A percentile compares a stretch with the other conserved stretches of the same genome.
Conservation (phyloP, 2,113 vertebrate genomes). For the Protobothrops flavoviridis region DNA sequence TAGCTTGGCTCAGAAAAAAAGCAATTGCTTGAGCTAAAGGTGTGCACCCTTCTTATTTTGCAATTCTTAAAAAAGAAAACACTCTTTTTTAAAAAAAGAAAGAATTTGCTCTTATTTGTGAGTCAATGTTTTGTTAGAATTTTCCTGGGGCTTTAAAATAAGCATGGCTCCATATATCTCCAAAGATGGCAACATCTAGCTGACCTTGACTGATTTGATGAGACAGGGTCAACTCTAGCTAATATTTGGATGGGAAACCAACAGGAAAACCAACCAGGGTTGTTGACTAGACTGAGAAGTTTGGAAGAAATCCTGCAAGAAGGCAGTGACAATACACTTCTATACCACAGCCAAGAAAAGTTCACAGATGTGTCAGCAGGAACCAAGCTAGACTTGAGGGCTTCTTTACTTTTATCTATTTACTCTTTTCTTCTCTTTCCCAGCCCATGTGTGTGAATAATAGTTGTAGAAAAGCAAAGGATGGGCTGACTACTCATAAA, state of each 20-base stretch:
- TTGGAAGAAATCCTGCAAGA: neutral
- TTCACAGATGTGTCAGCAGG: neutral
- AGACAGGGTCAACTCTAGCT: neutral
- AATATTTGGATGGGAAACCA: neutral
- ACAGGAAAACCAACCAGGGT: neutral
- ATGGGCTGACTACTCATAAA: neutral
- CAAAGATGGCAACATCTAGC: neutral
- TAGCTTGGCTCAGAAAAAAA: neutral
- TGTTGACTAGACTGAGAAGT: neutral
- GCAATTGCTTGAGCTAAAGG: neutral
- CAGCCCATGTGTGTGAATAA: neutral
- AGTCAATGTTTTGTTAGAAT: neutral
- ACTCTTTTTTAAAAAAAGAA: neutral
- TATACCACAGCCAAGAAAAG: neutral
- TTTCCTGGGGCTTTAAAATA: neutral
- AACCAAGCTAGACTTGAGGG: neutral
- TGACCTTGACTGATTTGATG: neutral
- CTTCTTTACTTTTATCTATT: neutral
- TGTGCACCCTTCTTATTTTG: neutral
- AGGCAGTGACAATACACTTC: neutral
- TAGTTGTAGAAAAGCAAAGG: neutral
- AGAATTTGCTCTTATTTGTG: neutral
- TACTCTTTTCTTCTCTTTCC: neutral
- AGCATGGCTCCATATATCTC: neutral
- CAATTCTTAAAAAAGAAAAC: neutral